These are phyloP conservation scores for Aptenodytes forsteri DNA, from an alignment of 2,113 vertebrate genomes.

Conservation along the genomic window DNA sequence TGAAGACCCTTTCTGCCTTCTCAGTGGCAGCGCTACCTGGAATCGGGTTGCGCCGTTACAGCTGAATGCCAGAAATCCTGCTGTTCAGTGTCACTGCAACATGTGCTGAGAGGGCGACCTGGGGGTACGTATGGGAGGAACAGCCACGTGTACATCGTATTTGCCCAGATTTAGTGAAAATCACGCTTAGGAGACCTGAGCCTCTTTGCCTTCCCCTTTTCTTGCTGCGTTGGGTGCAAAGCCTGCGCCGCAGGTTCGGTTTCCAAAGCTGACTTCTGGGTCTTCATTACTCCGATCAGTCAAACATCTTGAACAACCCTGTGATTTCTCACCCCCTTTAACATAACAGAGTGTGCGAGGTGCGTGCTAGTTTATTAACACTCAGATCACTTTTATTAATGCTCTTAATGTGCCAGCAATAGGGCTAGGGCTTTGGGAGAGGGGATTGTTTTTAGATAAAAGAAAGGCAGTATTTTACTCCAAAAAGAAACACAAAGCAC, in stretches of 20 bases:
- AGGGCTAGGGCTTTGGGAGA: background rate
- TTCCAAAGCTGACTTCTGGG: background rate
- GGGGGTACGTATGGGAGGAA: background rate
- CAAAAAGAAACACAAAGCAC: background rate
- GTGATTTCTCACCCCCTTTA: background rate
- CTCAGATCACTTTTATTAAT: background rate
- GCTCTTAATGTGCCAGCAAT: background rate
- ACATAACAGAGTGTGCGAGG: background rate
- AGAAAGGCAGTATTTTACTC: background rate
- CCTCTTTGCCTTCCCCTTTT: background rate
- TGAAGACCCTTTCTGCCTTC: background rate
- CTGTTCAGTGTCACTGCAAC: background rate
- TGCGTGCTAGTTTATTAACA: background rate
- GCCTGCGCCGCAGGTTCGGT: fast-evolving
- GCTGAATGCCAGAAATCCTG: background rate
- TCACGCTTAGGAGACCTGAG: too few relatives aligned
- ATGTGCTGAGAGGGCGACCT: background rate
- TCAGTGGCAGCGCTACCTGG: background rate
- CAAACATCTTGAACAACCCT: background rate
- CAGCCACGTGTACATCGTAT: fast-evolving
- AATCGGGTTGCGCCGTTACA: background rate
- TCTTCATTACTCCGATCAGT: background rate
- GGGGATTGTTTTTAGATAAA: background rate
- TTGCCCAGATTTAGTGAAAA: background rate
- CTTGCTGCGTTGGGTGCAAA: background rate